Evolutionary conservation across 1,140 invertebrate genomes (phyloP), one percentile per base, ranked within the genome.

Genomic region (Polyergus mexicanus): DNA sequence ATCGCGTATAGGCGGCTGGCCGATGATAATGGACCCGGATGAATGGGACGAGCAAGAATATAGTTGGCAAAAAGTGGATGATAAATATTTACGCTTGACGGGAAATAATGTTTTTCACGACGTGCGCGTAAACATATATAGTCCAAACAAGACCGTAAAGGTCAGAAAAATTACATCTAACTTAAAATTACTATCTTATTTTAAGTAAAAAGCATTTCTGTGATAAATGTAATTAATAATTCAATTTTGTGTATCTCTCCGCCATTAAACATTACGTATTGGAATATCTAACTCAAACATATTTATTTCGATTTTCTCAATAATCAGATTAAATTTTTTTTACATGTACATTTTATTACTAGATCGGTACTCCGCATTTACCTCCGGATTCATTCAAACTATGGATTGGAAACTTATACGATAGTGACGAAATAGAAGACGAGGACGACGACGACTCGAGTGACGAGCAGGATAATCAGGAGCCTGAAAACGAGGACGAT

Each of bases 1-100:
- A 16, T 68, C 86, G 69, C 84, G 86, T 68, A 84, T 86, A 44
- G 92, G 92, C 38, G 92, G 92, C 19, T 92, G 92, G 92, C 92
- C 92, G 6, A 78, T 92, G 56, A 88, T 86, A 68, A 91, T 92
- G 88, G 86, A 88, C 16, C 41, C 72, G 3, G 88, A 84, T 0
- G 89, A 92, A 71, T 92, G 92, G 92, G 78, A 89, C 5, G 80
- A 58, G 1, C 19, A 66, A 0, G 76, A 86, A 4, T 83, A 91
- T 41, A 74, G 41, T 3, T 92, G 92, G 92, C 90, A 91, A 87
- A 88, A 75, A 86, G 86, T 92, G 3, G 91, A 92, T 60, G 86
- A 90, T 56, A 68, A 91, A 51, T 92, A 86, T 60, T 63, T 76
- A 54, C 84, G 84, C 28, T 38, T 92, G n/a, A 56, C 22, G 0